phyloP scores from a whole-genome alignment of 1,140 invertebrate species.

The Monomorium pharaonis region DNA sequence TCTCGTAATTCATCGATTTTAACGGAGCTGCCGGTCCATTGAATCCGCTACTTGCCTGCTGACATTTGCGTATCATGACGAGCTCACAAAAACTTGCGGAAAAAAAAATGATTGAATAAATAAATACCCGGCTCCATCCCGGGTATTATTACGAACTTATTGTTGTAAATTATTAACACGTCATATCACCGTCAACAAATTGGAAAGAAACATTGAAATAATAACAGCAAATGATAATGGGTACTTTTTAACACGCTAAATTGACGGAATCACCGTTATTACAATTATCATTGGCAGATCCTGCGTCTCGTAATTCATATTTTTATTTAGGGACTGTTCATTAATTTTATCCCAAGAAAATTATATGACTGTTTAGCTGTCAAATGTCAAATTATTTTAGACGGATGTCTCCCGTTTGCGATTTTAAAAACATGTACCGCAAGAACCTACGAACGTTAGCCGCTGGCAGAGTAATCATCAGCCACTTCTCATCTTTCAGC shows the following conservation, averaged over 20 bases:
- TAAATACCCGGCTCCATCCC: not conserved
- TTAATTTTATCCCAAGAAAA: not conserved
- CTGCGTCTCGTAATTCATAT: not conserved
- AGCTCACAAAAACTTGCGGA: slow-evolving; percentile 62
- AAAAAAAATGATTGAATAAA: slow-evolving; percentile 28
- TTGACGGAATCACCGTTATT: not conserved
- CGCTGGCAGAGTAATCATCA: not conserved
- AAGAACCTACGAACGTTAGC: not conserved
- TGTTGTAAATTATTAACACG: slow-evolving; percentile 37
- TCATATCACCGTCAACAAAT: not conserved
- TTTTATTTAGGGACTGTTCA: not conserved
- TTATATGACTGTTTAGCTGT: not conserved
- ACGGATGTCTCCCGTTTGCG: not conserved
- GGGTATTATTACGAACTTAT: slow-evolving; percentile 36
- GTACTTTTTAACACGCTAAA: not conserved
- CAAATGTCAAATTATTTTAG: slow-evolving; percentile 6
- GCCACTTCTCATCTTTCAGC: not conserved
- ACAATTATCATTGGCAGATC: slow-evolving; percentile 22
- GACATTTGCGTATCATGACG: slow-evolving; percentile 65
- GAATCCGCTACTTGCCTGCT: slow-evolving; percentile 75
- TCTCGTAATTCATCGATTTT: slow-evolving; percentile 85
- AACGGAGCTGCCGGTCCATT: slow-evolving; percentile 81
- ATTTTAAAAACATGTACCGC: not conserved
- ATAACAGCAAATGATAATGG: not conserved
- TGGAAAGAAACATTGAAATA: slow-evolving; percentile 20